Evolutionary conservation across 2,113 vertebrate species (phyloP).

Genomic region (Galbula dea): DNA sequence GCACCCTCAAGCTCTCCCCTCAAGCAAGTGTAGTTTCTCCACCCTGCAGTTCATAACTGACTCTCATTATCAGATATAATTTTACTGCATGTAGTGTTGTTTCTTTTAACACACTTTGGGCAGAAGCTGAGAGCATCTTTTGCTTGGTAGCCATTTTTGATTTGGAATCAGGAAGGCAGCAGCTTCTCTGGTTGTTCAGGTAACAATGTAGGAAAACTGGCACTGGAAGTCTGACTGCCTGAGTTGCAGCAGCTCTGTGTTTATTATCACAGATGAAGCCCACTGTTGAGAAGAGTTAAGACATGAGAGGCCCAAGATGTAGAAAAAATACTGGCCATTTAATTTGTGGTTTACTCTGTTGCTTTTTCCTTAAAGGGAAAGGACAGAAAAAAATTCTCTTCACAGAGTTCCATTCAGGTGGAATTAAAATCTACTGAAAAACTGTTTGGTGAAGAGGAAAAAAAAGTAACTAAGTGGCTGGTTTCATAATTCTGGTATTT

Average conservation of each 20-base stretch:
- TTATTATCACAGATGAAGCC: constrained; percentile 31
- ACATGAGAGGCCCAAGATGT: neutral
- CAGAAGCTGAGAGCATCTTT: neutral
- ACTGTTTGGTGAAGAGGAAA: neutral
- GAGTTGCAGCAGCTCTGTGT: neutral
- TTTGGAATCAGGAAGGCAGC: neutral
- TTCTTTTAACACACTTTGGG: neutral
- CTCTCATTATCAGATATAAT: neutral
- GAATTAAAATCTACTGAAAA: neutral
- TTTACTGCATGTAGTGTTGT: neutral
- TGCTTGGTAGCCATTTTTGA: neutral
- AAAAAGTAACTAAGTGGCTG: neutral
- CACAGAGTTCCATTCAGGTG: neutral
- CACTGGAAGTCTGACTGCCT: neutral
- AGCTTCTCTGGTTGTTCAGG: neutral
- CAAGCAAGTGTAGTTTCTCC: neutral
- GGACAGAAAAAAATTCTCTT: neutral
- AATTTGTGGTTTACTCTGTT: neutral
- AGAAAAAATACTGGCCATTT: neutral
- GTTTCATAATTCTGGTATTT: neutral
- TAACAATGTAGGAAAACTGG: neutral
- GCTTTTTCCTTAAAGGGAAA: neutral
- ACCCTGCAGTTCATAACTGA: neutral
- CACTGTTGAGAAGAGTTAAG: constrained; percentile 24
- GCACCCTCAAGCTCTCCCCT: neutral